Evolutionary conservation across 2,888 invertebrate species (phyloP), one percentile per base, ranked within the genome.

Genomic region (Rotaria sp.): DNA sequence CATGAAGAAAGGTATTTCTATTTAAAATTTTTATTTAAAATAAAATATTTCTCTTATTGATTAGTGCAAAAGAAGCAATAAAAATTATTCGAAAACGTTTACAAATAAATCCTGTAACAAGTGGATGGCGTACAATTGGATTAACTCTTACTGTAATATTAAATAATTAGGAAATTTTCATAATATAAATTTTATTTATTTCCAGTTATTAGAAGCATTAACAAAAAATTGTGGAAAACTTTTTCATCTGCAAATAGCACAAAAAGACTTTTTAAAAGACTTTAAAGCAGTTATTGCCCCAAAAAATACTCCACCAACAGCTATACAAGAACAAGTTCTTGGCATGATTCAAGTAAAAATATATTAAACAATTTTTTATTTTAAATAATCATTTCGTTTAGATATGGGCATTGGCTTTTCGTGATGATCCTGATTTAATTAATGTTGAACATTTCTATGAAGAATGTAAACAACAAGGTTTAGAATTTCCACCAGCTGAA

Each of bases 331-430:
- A 90, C 97, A 97, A 92, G 96, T 93, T 45, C 89, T 91, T 95
- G 95, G 95, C 90, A 93, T 99, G 86, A 97, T 99, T 90, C 97
- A 98, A 91, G 92, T 92, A 88, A 86, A 80, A 50, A 4, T 80
- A 50, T 13, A 50, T 45, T 11, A 45, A 11, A 45, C 5, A 45
- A 45, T 45, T 8, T 45, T 45, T 21, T 59, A 80, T 50, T 41
- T 84, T 67, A 48, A 85, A 30, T 2, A 8, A 26, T 50, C 26
- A 13, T 41, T 41, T 48, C n/a, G 0, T 45, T 3, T n/a, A 52
- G 92, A 95, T 96, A 87, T 99, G 99, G 99, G 96, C 98, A 0
- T 97, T 97, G 92, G 96, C 98, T 2, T 99, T 99, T 92, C 94
- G 95, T 89, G 94, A 94, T 90, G 94, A 95, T 90, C 94, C 96